Evolutionary conservation across 2,888 invertebrate species (phyloP).

Genomic region (Stenchaetothrips biformis): DNA sequence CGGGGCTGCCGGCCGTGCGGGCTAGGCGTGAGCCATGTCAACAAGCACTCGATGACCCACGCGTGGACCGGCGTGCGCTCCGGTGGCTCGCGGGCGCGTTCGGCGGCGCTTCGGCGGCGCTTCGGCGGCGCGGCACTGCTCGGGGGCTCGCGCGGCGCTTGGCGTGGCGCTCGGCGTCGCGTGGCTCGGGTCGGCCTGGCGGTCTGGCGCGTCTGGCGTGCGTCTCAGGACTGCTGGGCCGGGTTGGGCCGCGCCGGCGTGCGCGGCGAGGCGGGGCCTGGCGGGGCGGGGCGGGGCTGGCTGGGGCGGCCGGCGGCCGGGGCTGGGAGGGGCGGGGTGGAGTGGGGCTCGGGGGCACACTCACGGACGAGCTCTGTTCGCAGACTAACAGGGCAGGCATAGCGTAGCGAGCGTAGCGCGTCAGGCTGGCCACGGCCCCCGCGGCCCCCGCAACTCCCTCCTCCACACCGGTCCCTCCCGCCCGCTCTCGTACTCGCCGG

Average conservation of each 20-base stretch:
- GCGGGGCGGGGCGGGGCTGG: neutral
- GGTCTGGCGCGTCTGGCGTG: neutral
- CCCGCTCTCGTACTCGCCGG: conserved; percentile 33
- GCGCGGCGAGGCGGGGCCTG: neutral
- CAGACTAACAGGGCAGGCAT: conserved; percentile 32
- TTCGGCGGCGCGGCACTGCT: neutral
- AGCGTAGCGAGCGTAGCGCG: conserved; percentile 32
- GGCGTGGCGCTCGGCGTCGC: neutral
- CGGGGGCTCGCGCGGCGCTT: neutral
- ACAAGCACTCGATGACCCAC: neutral
- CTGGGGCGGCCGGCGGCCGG: conserved; percentile 20
- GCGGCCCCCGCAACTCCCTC: conserved; percentile 33
- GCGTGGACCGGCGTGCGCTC: no score
- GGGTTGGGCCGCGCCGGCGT: neutral
- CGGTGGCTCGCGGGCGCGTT: no score
- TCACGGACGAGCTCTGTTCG: conserved; percentile 11
- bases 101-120: no score
- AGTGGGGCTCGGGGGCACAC: conserved; percentile 18
- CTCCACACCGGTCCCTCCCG: conserved; percentile 3
- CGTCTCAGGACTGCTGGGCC: neutral
- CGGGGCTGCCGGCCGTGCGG: neutral
- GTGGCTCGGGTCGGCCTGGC: neutral
- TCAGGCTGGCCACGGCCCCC: conserved; percentile 31
- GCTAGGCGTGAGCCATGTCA: neutral
- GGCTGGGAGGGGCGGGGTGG: conserved; percentile 26